Evolutionary conservation across 2,113 vertebrate genomes (phyloP).

Genomic region (Sebastes fasciatus): DNA sequence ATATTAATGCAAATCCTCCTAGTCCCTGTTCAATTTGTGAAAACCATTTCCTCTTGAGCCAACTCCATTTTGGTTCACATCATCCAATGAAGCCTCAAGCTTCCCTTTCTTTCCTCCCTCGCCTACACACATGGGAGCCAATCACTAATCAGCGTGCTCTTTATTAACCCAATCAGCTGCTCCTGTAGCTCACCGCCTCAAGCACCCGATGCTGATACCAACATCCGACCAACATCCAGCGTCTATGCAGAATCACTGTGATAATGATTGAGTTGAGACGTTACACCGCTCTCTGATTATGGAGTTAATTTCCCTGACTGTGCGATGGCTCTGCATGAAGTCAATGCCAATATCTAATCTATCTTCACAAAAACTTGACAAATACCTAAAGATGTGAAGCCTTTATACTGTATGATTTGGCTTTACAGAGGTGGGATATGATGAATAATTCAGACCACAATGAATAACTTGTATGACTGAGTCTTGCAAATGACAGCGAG

Average conservation of each 20-base stretch:
- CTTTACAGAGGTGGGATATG: not conserved
- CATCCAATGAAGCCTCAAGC: not conserved
- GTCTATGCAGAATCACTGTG: not conserved
- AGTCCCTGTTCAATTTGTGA: slow-evolving; percentile 22
- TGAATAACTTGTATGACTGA: not conserved
- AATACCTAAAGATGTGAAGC: not conserved
- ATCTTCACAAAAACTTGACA: not conserved
- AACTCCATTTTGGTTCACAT: slow-evolving; percentile 5
- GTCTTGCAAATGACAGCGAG: too few species aligned
- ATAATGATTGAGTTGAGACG: not conserved
- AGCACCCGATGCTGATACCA: not conserved
- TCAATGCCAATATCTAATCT: not conserved
- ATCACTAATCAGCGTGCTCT: slow-evolving; percentile 6
- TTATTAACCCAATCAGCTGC: slow-evolving; percentile 24
- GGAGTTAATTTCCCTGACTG: not conserved
- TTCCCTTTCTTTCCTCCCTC: too few species aligned
- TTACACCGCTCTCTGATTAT: not conserved
- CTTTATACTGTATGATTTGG: not conserved
- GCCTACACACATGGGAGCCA: not conserved
- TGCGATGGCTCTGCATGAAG: not conserved
- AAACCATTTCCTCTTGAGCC: not conserved
- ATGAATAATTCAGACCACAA: slow-evolving; percentile 17
- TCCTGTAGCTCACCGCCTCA: not conserved
- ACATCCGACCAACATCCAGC: not conserved
- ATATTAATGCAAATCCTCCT: slow-evolving; percentile 15